Percentiles rank a stretch among this genome's conserved stretches.
Evolutionary conservation across 2,113 vertebrate genomes (phyloP).

Genomic region (Rutilus rutilus): DNA sequence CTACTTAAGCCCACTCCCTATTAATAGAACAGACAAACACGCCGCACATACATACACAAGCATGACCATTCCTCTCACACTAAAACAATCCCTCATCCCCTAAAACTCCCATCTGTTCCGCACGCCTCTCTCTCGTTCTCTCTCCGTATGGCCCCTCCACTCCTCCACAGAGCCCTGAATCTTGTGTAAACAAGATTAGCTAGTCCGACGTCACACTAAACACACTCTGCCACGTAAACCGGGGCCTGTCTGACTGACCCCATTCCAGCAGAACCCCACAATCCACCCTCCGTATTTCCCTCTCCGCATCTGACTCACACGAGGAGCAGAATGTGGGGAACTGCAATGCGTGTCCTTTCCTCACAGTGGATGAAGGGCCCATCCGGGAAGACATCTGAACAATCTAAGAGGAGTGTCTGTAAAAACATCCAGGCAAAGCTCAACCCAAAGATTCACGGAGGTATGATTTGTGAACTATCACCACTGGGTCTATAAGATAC

Average conservation of each 20-base stretch:
- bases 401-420: not conserved
- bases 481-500: not conserved
- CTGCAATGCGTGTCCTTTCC: not conserved
- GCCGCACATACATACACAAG: not conserved
- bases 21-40: not conserved
- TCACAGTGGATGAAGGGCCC: not conserved
- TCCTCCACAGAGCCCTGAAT: slow-evolving; percentile 4
- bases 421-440: slow-evolving; percentile 4
- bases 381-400: not conserved
- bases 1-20: slow-evolving; percentile 19
- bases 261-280: slow-evolving; percentile 9
- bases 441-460: not conserved
- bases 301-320: slow-evolving; percentile 18
- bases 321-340: not conserved
- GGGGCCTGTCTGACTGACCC: not conserved
- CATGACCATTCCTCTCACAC: not conserved
- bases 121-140: slow-evolving; percentile 2
- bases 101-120: not conserved
- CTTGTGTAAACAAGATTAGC: slow-evolving; percentile 4
- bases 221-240: slow-evolving; percentile 25
- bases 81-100: slow-evolving; percentile 1
- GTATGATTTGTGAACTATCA: not conserved
- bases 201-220: not conserved
- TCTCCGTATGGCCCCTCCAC: not conserved
- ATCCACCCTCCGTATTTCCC: not conserved